Base-by-base conservation (phyloP, 2,888 invertebrate genomes). In the Monoplex corrugatus region DNA sequence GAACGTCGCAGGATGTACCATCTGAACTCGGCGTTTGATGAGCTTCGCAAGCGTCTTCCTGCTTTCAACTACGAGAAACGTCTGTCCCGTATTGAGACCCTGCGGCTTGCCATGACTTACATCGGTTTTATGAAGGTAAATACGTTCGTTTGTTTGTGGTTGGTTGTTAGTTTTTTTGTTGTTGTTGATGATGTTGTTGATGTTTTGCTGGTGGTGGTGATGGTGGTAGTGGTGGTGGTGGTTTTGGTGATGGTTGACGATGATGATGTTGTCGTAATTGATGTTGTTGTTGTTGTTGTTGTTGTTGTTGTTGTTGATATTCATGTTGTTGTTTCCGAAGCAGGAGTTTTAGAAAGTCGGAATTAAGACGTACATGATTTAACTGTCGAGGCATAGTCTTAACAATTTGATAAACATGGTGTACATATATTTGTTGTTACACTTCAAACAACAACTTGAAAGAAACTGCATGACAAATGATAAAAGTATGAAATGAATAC, bases 71-170 rank as follows among this genome's bases (percentile, higher is more conserved):
- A 94, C 90, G 95, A 95, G 91, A 95, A 95, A 90, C 92, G 94
- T 44, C 92, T 95, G 43, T 95, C 95, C 2, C 89, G 95, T 19
- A 95, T 95, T 35, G 99, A 99, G 96, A 99, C 99, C 0, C 97
- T 99, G 0, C 97, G 99, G 0, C 96, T 99, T 93, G 99, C 99
- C 87, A 99, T 99, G 95, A 99, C 98, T 0, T 99, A 99, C 96
- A 99, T 99, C 94, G 98, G 98, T 91, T 99, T 99, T 96, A 99
- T 99, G 99, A 97, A 98, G 45, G 99, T 84, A 19, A 23, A 23
- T 57, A 1, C 28, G 57, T 57, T 1, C 28, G 57, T 57, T 1
- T 57, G 5, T 57, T 16, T 57, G 2, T 57, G 5, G 16, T 1
- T 57, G 57, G 16, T 1, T 57, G 57, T 57, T 1, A 23, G 57